Evolutionary conservation across 2,113 vertebrate genomes (phyloP).

Genomic region (Maccullochella peelii): DNA sequence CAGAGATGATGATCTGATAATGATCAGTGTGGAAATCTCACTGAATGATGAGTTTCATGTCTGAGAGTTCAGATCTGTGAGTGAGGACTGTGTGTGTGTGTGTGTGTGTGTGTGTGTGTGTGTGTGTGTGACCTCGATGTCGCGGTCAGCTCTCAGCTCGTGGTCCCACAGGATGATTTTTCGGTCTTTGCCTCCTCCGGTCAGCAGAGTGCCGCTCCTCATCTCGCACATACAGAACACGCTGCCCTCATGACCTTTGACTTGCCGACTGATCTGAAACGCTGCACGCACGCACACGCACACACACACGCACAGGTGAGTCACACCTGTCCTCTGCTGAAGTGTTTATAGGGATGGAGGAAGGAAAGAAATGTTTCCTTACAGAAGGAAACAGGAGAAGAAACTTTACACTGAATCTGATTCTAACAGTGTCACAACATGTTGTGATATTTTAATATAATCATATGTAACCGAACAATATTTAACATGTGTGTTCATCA

Average conservation of each 20-base stretch:
- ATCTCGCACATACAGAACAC: constrained; percentile 96
- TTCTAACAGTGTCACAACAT: too few species aligned
- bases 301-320: neutral
- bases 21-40: too few species aligned
- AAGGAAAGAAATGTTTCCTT: neutral
- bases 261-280: constrained; percentile 94
- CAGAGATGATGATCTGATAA: too few species aligned
- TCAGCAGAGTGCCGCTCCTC: constrained; percentile 94
- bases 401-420: too few species aligned
- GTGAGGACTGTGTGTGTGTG: too few species aligned
- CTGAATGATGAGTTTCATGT: too few species aligned
- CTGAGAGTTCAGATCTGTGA: too few species aligned
- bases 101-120: neutral
- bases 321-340: neutral
- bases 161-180: constrained; percentile 97
- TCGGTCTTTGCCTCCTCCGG: constrained; percentile 95
- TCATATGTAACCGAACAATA: too few species aligned
- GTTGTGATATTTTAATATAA: too few species aligned
- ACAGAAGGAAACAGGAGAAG: neutral
- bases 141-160: constrained; percentile 90
- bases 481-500: too few species aligned
- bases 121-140: constrained; percentile 90
- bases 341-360: too few species aligned
- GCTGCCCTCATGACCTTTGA: constrained; percentile 97
- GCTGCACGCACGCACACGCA: constrained; percentile 62